These are phyloP conservation scores for Corythornis cristatus DNA, from an alignment of 2,113 vertebrate species.

Conservation along the genomic window DNA sequence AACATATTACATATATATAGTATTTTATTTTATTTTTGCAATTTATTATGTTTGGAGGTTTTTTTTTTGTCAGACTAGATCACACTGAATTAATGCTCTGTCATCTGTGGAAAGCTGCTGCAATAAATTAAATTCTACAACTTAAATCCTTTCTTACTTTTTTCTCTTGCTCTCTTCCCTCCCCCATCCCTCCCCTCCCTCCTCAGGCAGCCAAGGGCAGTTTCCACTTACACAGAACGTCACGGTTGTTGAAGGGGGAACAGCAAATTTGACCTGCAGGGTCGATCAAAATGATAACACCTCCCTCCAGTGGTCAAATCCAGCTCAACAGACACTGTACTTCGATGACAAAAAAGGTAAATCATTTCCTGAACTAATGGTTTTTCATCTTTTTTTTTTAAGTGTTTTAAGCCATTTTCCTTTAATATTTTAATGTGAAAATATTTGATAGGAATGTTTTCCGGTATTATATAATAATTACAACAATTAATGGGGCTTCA, in stretches of 20 bases:
- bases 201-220: constrained; percentile 90
- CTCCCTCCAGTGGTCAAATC: constrained; percentile 99
- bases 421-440: background rate
- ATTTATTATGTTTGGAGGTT: background rate
- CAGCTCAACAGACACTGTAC: constrained; percentile 98
- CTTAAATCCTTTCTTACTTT: constrained; percentile 41
- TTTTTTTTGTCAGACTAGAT: background rate
- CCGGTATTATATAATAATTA: background rate
- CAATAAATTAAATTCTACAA: constrained; percentile 33
- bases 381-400: constrained; percentile 42
- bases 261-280: constrained; percentile 95
- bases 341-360: constrained; percentile 99
- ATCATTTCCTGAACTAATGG: constrained; percentile 32
- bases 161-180: background rate
- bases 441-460: background rate
- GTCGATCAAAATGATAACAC: constrained; percentile 99
- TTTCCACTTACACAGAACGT: constrained; percentile 95
- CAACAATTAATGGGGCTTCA: accelerated
- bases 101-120: constrained; percentile 1
- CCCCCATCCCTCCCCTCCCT: background rate
- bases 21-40: background rate
- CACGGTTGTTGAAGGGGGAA: constrained; percentile 94
- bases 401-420: background rate
- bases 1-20: background rate
- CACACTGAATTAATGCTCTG: background rate